Base-by-base conservation (phyloP, 1,140 invertebrate genomes). In the Cotesia chilonis region DNA sequence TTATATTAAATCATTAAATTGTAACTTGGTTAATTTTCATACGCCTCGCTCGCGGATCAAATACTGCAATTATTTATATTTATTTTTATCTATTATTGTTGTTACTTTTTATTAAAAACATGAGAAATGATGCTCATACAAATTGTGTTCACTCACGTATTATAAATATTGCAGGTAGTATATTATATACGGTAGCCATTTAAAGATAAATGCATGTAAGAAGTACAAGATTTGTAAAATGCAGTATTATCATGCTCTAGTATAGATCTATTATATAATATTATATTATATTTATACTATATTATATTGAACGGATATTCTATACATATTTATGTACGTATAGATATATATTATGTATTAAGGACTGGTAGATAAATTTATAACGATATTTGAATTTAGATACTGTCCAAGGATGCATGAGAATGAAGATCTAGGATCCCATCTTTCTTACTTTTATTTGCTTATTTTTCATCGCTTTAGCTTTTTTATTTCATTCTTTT, bases 401-500 rank as follows among this genome's bases (percentile, higher is more conserved):
- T n/a, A 55, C 61, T 64, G 61, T 38, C 61, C 35, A 64, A 64
- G 61, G 61, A 64, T 70, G 69, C 69, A 70, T 70, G 69, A 47
- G 69, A 70, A 70, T 70, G 69, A 70, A 52, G 41, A 70, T 47
- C 60, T 37, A 51, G 41, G 60, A 61, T 52, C 38, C 36, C 37
- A 28, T n/a, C 47, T 10, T 47, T 61, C 20, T 20, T 68, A 41
- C 37, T 65, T 65, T 65, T 28, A 28, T 65, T 65, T 41, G 12
- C 12, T 47, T 65, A 65, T 17, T 14, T 65, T 28, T 47, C 17
- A 51, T 51, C 4, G n/a, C 37, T 17, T 47, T 14, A 63, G 55
- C 68, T 69, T 69, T 38, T 61, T 28, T 35, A 17, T 35, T 61
- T 66, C 17, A 52, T 38, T 57, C 47, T 72, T 36, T 9, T 12